phyloP scores from a whole-genome alignment of 2,113 vertebrate species.

The Odocoileus virginianus region DNA sequence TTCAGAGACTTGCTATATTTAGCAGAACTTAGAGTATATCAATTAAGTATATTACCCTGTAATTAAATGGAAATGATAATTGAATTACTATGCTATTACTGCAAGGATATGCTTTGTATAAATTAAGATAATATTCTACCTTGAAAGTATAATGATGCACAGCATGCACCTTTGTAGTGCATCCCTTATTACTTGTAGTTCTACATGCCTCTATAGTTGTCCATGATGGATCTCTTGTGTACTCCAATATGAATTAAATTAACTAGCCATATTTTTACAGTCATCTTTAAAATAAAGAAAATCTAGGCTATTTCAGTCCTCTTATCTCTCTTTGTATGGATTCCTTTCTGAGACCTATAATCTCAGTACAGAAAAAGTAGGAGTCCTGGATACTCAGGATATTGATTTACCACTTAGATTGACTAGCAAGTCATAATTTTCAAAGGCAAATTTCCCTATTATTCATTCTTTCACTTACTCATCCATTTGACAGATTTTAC shows the following conservation, averaged over 20 bases:
- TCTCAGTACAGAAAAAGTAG: neutral
- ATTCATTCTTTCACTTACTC: neutral
- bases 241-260: neutral
- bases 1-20: slow-evolving; percentile 47
- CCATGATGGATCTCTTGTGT: neutral
- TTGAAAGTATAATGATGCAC: neutral
- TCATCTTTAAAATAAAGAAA: neutral
- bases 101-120: slow-evolving; percentile 7
- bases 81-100: slow-evolving; percentile 49
- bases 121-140: slow-evolving; percentile 1
- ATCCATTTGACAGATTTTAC: neutral
- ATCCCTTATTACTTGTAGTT: neutral
- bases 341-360: neutral
- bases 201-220: neutral
- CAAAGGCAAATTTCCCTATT: neutral
- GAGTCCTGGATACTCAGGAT: neutral
- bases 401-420: neutral
- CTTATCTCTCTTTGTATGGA: neutral
- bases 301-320: neutral
- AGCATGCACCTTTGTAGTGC: neutral
- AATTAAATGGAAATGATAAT: slow-evolving; percentile 61
- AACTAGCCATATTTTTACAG: neutral
- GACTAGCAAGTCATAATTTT: neutral
- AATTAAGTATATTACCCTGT: slow-evolving; percentile 52
- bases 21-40: slow-evolving; percentile 26